Percentiles rank a stretch among this genome's conserved stretches.
These are phyloP conservation scores for Pseudorhiza aurosa DNA, from an alignment of 30 jellyfish, hydroid and myxozoan species.

Conservation along the genomic window DNA sequence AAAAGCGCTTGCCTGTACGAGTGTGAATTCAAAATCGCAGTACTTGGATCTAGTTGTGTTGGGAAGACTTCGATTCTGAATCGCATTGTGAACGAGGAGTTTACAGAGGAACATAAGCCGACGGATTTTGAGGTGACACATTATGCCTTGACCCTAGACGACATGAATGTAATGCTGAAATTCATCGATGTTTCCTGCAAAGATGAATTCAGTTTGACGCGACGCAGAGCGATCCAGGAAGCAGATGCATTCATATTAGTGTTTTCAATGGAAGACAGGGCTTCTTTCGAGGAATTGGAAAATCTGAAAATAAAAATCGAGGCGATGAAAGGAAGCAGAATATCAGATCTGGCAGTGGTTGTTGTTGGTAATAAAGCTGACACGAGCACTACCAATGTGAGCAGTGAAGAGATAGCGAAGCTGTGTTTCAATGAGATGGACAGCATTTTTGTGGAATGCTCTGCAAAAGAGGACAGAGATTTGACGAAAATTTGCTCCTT, in stretches of 20 bases:
- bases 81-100: not conserved
- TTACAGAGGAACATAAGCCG: not conserved
- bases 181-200: conserved; percentile 28
- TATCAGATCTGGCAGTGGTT: conserved; percentile 23
- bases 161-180: not conserved
- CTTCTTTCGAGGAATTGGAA: conserved; percentile 42
- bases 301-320: conserved; percentile 12
- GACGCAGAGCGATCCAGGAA: conserved; percentile 6
- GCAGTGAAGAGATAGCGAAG: conserved; percentile 16
- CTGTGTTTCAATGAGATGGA: conserved; percentile 32
- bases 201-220: conserved; percentile 15
- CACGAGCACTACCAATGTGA: not conserved
- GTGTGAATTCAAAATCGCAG: conserved; percentile 21
- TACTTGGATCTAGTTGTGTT: conserved; percentile 53
- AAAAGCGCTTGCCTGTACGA: not conserved
- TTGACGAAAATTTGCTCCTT: conserved; percentile 10
- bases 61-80: conserved; percentile 56
- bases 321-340: not conserved
- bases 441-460: conserved; percentile 33
- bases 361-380: conserved; percentile 52
- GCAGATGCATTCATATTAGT: conserved; percentile 56
- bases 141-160: not conserved
- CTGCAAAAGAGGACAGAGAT: conserved; percentile 27
- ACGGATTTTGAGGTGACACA: conserved; percentile 5
- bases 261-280: conserved; percentile 40